Percentiles rank a stretch among this genome's conserved stretches.
These are phyloP conservation scores for Panurus biarmicus DNA, from an alignment of 2,113 vertebrate genomes.

Conservation along the genomic window DNA sequence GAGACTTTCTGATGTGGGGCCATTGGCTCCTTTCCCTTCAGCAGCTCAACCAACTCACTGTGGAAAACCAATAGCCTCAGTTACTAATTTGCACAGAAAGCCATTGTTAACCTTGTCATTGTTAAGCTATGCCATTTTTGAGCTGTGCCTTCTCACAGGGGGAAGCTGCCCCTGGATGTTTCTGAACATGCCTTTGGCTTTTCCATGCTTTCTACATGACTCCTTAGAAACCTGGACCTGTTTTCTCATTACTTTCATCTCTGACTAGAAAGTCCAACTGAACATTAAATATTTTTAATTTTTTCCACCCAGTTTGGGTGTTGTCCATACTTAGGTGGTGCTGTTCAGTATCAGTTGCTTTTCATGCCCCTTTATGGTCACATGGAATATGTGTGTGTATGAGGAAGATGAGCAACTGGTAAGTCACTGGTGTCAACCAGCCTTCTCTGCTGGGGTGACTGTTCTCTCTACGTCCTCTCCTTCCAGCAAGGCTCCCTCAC, in stretches of 20 bases:
- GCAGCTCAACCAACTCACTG: background rate
- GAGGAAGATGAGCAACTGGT: background rate
- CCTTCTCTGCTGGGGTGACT: background rate
- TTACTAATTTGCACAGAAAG: background rate
- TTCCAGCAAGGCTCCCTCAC: background rate
- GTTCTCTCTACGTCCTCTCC: background rate
- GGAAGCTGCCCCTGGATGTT: background rate
- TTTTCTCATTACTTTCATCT: background rate
- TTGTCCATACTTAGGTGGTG: background rate
- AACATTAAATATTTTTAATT: background rate
- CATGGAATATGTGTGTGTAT: accelerated
- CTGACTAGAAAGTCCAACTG: background rate
- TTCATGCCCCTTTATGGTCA: accelerated
- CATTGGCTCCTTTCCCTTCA: background rate
- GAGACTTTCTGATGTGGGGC: background rate
- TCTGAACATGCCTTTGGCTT: background rate
- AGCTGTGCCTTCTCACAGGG: background rate
- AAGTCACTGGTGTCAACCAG: background rate
- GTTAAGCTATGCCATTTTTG: background rate
- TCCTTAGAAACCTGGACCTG: background rate
- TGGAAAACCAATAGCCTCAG: background rate
- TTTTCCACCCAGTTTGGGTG: background rate
- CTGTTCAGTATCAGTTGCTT: background rate
- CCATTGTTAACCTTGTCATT: accelerated
- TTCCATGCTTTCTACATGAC: background rate